Conservation (phyloP, 2,797 vertebrate genomes). For the Sphaeramia orbicularis region DNA sequence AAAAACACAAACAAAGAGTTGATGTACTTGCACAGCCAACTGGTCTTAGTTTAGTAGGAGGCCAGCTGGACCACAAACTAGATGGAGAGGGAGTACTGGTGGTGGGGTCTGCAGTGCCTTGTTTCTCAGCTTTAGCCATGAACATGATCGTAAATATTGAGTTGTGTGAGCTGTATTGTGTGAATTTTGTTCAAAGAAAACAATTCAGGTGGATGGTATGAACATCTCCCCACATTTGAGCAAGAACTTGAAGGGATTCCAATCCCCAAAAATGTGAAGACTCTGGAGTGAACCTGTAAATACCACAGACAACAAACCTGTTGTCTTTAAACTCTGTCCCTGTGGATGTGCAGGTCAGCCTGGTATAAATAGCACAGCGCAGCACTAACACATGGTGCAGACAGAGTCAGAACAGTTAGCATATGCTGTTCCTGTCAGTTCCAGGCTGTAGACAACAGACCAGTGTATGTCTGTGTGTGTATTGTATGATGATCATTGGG, state of each 20-base stretch:
- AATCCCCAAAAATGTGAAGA: constrained; percentile 1
- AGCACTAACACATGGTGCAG: constrained; percentile 62
- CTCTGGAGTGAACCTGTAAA: constrained; percentile 29
- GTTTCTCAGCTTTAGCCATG: constrained; percentile 50
- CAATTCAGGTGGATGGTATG: constrained; percentile 37
- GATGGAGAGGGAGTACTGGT: constrained; percentile 51
- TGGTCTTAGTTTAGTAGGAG: constrained; percentile 64
- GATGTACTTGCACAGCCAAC: constrained; percentile 59
- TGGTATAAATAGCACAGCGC: constrained; percentile 78
- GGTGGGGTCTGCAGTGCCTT: constrained; percentile 31
- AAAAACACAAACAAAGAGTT: constrained; percentile 73
- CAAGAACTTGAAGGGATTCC: constrained; percentile 16
- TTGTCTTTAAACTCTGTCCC: constrained; percentile 54
- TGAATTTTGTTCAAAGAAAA: constrained; percentile 39
- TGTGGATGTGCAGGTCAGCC: constrained; percentile 62
- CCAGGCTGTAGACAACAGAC: constrained; percentile 36
- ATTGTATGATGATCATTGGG: constrained; percentile 1
- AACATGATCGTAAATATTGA: constrained; percentile 52
- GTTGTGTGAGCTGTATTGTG: constrained; percentile 37
- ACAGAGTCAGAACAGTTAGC: constrained; percentile 63
- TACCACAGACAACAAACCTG: constrained; percentile 44
- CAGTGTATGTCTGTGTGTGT: not conserved
- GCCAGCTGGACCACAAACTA: constrained; percentile 54
- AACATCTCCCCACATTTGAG: constrained; percentile 4
- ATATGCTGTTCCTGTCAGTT: constrained; percentile 68